Evolutionary conservation across 1,140 invertebrate genomes (phyloP).

Genomic region (Manduca sexta): DNA sequence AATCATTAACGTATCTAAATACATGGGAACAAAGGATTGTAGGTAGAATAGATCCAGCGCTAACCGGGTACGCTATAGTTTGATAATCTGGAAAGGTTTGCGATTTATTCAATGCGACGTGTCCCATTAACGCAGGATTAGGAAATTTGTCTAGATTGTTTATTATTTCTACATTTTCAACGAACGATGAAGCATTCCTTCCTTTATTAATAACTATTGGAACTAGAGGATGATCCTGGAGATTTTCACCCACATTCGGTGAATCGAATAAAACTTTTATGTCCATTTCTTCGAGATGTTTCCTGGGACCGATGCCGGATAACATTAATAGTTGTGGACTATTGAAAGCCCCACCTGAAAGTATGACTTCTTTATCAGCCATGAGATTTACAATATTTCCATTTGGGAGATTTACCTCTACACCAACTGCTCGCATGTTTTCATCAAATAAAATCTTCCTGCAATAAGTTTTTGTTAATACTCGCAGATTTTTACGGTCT

Average conservation of each 20-base stretch:
- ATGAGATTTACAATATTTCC: slow-evolving; percentile 23
- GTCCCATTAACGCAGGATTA: slow-evolving; percentile 80
- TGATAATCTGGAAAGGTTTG: slow-evolving; percentile 37
- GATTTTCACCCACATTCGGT: slow-evolving; percentile 79
- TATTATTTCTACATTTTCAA: slow-evolving; percentile 73
- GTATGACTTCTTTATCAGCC: slow-evolving; percentile 63
- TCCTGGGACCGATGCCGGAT: slow-evolving; percentile 48
- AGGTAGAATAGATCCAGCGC: slow-evolving; percentile 70
- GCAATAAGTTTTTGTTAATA: slow-evolving; percentile 81
- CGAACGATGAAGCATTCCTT: slow-evolving; percentile 79
- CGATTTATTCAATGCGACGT: slow-evolving; percentile 76
- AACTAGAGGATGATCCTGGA: slow-evolving; percentile 82
- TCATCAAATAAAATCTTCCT: slow-evolving; percentile 79
- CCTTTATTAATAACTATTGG: slow-evolving; percentile 42
- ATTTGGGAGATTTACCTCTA: slow-evolving; percentile 56
- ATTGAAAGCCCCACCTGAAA: slow-evolving; percentile 68
- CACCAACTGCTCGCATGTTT: slow-evolving; percentile 62
- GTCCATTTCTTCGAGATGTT: slow-evolving; percentile 36
- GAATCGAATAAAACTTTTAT: slow-evolving; percentile 73
- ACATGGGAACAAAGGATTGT: slow-evolving; percentile 80
- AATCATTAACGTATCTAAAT: slow-evolving; percentile 76
- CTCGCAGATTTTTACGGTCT: slow-evolving; percentile 82
- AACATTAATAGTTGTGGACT: slow-evolving; percentile 60
- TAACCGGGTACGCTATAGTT: slow-evolving; percentile 24
- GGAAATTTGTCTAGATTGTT: slow-evolving; percentile 82